Percentiles rank a stretch among this genome's conserved stretches.
Evolutionary conservation across 2,797 vertebrate genomes (phyloP).

Genomic region (Sebastes taczanowskii): DNA sequence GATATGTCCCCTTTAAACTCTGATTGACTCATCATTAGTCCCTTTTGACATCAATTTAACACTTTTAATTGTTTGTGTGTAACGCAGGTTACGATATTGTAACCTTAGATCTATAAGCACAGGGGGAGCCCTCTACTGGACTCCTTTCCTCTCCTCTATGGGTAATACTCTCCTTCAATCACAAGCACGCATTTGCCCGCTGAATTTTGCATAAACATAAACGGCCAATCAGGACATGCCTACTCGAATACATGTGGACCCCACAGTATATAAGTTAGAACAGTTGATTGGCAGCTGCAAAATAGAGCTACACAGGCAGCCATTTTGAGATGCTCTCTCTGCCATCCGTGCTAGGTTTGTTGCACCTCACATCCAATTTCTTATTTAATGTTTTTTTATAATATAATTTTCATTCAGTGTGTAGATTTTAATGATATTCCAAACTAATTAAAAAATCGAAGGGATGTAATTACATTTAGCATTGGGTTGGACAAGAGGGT

Average conservation of each 20-base stretch:
- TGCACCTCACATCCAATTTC: background rate
- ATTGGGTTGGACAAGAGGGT: background rate
- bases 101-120: too few relatives aligned
- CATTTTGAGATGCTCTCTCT: background rate
- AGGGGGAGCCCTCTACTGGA: too few relatives aligned
- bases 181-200: too few relatives aligned
- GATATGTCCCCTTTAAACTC: background rate
- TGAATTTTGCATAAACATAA: too few relatives aligned
- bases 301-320: background rate
- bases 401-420: background rate
- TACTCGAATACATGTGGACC: too few relatives aligned
- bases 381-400: background rate
- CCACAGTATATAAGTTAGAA: background rate
- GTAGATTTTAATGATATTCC: background rate
- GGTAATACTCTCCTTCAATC: too few relatives aligned
- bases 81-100: too few relatives aligned
- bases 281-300: background rate
- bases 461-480: background rate
- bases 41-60: background rate
- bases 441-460: background rate
- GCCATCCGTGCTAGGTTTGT: background rate
- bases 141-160: too few relatives aligned
- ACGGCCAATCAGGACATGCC: rapidly evolving
- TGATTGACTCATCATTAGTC: background rate
- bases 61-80: background rate